These are phyloP conservation scores for Sakesphorus luctuosus DNA, from an alignment of 2,113 vertebrate genomes.

Conservation along the genomic window DNA sequence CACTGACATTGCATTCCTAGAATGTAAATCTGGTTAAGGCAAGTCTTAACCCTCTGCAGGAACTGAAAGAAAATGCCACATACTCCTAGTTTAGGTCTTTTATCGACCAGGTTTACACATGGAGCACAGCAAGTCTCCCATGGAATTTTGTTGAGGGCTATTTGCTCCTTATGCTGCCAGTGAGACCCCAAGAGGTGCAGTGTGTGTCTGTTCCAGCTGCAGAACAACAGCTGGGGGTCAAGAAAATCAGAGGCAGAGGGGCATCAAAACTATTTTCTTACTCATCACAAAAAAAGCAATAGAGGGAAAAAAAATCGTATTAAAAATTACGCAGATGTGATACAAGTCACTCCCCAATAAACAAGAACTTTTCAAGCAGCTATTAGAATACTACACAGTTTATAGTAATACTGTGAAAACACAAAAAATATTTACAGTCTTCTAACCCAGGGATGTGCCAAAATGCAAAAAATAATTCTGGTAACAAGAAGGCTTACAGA, in stretches of 20 bases:
- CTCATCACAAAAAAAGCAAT: background rate
- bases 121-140: background rate
- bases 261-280: slow-evolving; percentile 17
- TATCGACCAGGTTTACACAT: background rate
- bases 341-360: background rate
- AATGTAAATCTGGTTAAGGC: background rate
- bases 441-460: background rate
- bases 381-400: background rate
- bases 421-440: background rate
- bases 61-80: background rate
- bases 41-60: background rate
- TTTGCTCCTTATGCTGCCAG: background rate
- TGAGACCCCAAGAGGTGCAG: background rate
- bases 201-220: background rate
- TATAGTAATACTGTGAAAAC: background rate
- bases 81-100: background rate
- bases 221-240: background rate
- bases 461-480: background rate
- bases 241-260: background rate
- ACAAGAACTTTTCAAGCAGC: background rate
- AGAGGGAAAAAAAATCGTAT: background rate
- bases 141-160: background rate
- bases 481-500: background rate
- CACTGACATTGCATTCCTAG: background rate
- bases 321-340: background rate